phyloP scores from a whole-genome alignment of 2,113 vertebrate species.

The Notothenia coriiceps region DNA sequence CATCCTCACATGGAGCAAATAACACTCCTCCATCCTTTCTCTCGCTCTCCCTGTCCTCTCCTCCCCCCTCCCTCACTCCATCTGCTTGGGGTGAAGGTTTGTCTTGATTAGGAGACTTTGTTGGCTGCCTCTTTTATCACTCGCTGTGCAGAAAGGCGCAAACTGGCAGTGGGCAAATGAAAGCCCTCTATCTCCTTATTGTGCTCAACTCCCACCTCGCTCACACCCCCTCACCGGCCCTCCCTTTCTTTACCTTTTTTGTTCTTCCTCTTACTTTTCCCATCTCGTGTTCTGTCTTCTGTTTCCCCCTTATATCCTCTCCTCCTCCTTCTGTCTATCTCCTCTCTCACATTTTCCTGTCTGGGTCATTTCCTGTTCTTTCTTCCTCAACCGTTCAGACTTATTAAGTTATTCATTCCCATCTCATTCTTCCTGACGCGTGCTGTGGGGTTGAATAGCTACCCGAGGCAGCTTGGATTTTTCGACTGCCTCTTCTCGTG shows the following conservation, averaged over 20 bases:
- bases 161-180: constrained; percentile 81
- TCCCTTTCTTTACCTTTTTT: constrained; percentile 59
- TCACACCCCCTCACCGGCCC: constrained; percentile 16
- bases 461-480: constrained; percentile 28
- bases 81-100: constrained; percentile 77
- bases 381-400: constrained; percentile 26
- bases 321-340: constrained; percentile 13
- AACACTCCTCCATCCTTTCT: constrained; percentile 27
- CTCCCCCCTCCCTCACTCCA: constrained; percentile 45
- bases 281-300: constrained; percentile 25
- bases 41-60: constrained; percentile 11
- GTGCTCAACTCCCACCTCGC: constrained; percentile 56
- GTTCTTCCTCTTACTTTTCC: constrained; percentile 43
- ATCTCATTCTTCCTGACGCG: constrained; percentile 19
- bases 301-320: not conserved
- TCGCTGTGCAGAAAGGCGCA: constrained; percentile 73
- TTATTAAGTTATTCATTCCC: constrained; percentile 43
- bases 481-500: constrained; percentile 35
- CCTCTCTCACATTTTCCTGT: constrained; percentile 52
- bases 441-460: constrained; percentile 19
- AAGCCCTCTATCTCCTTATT: constrained; percentile 76
- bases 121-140: constrained; percentile 81
- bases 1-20: constrained; percentile 48
- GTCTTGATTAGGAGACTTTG: constrained; percentile 81
- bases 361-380: constrained; percentile 50